These are phyloP conservation scores for Isurus oxyrinchus DNA, from an alignment of 2,113 vertebrate genomes.

Conservation along the genomic window DNA sequence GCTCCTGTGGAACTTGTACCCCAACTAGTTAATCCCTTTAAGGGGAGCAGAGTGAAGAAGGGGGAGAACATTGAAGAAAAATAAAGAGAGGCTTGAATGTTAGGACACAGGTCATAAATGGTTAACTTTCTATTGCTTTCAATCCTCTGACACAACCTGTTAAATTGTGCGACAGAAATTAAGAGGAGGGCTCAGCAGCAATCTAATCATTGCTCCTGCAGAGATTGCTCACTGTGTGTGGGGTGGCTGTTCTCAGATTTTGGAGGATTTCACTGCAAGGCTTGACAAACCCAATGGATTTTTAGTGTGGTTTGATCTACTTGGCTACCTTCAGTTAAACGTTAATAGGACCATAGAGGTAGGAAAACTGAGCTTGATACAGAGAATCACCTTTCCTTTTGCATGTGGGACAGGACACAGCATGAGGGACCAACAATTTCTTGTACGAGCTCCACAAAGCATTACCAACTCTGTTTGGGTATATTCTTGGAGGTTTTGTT, in stretches of 20 bases:
- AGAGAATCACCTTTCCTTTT: background rate
- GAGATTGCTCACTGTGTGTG: background rate
- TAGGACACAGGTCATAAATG: background rate
- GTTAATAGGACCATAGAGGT: background rate
- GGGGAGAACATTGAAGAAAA: background rate
- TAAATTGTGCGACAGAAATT: background rate
- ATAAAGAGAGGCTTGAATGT: background rate
- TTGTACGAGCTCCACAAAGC: background rate
- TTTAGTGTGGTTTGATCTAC: background rate
- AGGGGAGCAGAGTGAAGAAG: background rate
- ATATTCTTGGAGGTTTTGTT: background rate
- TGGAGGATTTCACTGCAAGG: background rate
- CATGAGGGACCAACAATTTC: background rate
- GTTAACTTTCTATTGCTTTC: background rate
- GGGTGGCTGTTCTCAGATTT: background rate
- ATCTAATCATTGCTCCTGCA: background rate
- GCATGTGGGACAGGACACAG: background rate
- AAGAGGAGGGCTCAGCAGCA: background rate
- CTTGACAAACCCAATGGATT: background rate
- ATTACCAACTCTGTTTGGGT: background rate
- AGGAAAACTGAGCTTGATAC: background rate
- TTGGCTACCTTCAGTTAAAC: constrained; percentile 10
- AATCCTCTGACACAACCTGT: background rate
- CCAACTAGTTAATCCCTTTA: background rate
- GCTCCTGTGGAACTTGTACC: background rate